Evolutionary conservation across 2,888 invertebrate species (phyloP).

Genomic region (Cheilosia variabilis): DNA sequence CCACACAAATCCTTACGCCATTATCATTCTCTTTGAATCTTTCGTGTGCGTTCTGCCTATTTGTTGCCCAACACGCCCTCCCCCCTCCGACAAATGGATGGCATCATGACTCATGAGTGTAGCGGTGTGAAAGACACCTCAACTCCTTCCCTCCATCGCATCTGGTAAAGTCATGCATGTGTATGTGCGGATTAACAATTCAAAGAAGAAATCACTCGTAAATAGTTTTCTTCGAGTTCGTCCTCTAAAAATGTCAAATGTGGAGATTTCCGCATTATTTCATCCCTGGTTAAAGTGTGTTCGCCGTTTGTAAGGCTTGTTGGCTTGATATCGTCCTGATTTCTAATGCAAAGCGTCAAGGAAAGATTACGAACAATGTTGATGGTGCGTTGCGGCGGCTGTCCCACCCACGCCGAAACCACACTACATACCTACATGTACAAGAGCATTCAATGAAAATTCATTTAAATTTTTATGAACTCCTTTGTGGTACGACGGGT

Average conservation of each 20-base stretch:
- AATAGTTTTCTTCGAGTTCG: conserved; percentile 57
- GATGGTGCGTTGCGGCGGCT: conserved; percentile 10
- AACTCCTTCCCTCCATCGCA: conserved; percentile 6
- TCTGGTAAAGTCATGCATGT: neutral
- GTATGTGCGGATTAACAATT: conserved; percentile 49
- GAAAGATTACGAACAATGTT: conserved; percentile 40
- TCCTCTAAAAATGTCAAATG: conserved; percentile 63
- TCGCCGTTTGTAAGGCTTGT: conserved; percentile 11
- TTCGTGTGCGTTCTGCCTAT: conserved; percentile 13
- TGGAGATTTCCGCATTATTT: conserved; percentile 37
- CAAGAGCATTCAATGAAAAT: conserved; percentile 76
- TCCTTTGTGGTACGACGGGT: conserved; percentile 6
- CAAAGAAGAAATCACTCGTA: conserved; percentile 41
- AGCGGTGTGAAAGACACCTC: conserved; percentile 44
- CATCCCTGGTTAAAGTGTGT: conserved; percentile 10
- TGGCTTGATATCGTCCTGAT: conserved; percentile 14
- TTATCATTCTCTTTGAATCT: conserved; percentile 38
- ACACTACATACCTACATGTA: conserved; percentile 49
- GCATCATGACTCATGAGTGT: conserved; percentile 3
- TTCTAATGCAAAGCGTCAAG: conserved; percentile 14
- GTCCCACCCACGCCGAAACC: conserved; percentile 46
- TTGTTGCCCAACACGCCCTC: neutral
- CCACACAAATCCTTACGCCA: conserved; percentile 38
- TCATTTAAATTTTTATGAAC: conserved; percentile 75
- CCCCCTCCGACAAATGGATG: neutral